These are phyloP conservation scores for Naso thynnoides DNA, from an alignment of 2,797 vertebrate species.

Conservation along the genomic window DNA sequence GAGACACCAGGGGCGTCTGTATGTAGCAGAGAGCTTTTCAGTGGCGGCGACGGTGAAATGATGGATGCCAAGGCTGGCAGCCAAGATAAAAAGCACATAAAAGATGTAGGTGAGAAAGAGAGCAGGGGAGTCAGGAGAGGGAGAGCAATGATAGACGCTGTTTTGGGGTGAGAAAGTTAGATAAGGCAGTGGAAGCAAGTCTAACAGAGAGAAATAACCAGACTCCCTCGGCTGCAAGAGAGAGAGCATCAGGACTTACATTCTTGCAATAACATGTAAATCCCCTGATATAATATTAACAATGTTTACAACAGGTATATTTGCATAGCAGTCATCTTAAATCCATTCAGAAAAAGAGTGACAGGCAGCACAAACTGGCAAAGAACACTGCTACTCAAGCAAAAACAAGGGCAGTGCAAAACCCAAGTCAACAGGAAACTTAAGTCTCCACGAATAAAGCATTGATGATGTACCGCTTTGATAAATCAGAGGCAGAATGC, in stretches of 20 bases:
- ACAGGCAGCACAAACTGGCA: background rate
- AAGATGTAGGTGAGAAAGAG: conserved; percentile 55
- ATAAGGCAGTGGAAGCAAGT: conserved; percentile 66
- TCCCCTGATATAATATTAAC: conserved; percentile 2
- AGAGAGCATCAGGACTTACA: background rate
- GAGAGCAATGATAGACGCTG: conserved; percentile 46
- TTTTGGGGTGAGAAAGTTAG: conserved; percentile 49
- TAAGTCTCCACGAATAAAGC: background rate
- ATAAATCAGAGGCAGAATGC: conserved; percentile 15
- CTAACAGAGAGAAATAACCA: conserved; percentile 51
- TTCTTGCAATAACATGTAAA: background rate
- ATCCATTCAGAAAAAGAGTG: background rate
- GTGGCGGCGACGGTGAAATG: conserved; percentile 41
- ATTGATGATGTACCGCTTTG: conserved; percentile 12
- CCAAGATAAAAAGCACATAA: conserved; percentile 61
- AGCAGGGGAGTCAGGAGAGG: conserved; percentile 42
- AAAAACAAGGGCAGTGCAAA: background rate
- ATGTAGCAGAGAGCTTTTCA: conserved; percentile 38
- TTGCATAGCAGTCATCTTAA: background rate
- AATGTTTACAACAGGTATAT: conserved; percentile 8
- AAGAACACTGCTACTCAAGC: background rate
- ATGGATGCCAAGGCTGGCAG: conserved; percentile 62
- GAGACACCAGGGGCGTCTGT: conserved; percentile 41
- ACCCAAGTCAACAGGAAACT: background rate
- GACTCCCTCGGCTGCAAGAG: conserved; percentile 14